These are phyloP conservation scores for Andrena marginata DNA, from an alignment of 2,888 invertebrate genomes.

Conservation along the genomic window DNA sequence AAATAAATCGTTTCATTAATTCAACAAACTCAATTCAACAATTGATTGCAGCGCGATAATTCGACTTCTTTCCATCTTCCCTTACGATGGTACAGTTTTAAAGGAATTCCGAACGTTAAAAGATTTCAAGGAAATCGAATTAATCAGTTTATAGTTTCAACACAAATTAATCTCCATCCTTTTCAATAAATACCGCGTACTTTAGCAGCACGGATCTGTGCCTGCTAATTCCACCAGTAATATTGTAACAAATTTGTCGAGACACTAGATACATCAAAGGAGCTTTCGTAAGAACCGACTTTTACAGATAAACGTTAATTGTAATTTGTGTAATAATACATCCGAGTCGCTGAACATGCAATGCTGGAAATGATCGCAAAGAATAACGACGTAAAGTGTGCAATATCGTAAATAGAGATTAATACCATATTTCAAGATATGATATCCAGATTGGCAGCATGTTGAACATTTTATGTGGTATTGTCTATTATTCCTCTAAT, in stretches of 20 bases:
- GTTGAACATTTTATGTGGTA: conserved; percentile 79
- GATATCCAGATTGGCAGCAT: conserved; percentile 81
- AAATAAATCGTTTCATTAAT: conserved; percentile 43
- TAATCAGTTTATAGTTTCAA: conserved; percentile 9
- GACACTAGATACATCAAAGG: conserved; percentile 20
- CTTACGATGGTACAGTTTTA: not conserved
- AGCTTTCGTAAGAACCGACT: conserved; percentile 44
- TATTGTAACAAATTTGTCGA: conserved; percentile 32
- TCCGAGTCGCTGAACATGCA: conserved; percentile 38
- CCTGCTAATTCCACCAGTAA: not conserved
- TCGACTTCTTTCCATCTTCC: conserved; percentile 27
- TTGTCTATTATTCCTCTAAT: conserved; percentile 73
- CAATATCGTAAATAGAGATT: conserved; percentile 62
- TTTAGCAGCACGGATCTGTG: conserved; percentile 14
- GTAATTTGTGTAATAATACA: conserved; percentile 49
- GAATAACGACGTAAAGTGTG: conserved; percentile 59
- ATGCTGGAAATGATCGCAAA: conserved; percentile 44
- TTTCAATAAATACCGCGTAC: conserved; percentile 35
- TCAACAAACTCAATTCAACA: conserved; percentile 35
- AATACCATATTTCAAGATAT: conserved; percentile 73
- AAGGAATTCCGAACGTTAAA: not conserved
- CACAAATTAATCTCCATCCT: conserved; percentile 20
- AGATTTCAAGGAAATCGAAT: conserved; percentile 33
- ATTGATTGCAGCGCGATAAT: conserved; percentile 17
- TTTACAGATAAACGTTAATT: conserved; percentile 47